A percentile compares a stretch with the other conserved stretches of the same genome.
phyloP scores from a whole-genome alignment of 92 coral and sea anemone species.

The Siderastrea siderea region DNA sequence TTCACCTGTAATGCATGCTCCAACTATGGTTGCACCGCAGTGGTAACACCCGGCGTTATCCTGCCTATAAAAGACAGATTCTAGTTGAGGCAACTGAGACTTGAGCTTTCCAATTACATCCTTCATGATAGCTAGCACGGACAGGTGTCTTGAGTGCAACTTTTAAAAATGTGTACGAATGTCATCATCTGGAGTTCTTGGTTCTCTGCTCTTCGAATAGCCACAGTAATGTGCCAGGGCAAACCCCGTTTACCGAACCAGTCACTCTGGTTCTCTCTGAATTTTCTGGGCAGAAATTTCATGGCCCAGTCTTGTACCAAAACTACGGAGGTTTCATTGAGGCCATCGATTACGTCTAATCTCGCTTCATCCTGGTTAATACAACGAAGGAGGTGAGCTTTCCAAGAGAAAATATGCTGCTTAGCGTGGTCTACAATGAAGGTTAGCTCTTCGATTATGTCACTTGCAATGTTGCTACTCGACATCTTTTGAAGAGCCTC shows the following conservation, averaged over 20 bases:
- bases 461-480: background rate
- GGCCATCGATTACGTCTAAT: conserved; percentile 25
- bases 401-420: conserved; percentile 17
- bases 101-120: conserved; percentile 73
- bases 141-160: conserved; percentile 74
- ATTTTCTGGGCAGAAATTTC: conserved; percentile 41
- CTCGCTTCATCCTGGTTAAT: conserved; percentile 46
- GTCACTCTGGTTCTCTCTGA: conserved; percentile 75
- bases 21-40: conserved; percentile 69
- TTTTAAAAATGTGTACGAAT: conserved; percentile 69
- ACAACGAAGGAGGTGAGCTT: conserved; percentile 42
- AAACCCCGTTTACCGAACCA: conserved; percentile 73
- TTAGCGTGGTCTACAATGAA: conserved; percentile 23
- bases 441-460: conserved; percentile 17
- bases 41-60: conserved; percentile 86
- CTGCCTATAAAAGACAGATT: conserved; percentile 63
- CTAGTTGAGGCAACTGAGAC: conserved; percentile 53
- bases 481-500: conserved; percentile 23
- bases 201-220: conserved; percentile 47
- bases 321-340: conserved; percentile 31
- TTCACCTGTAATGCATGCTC: too few relatives aligned
- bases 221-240: conserved; percentile 76
- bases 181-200: conserved; percentile 73
- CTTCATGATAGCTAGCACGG: conserved; percentile 65
- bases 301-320: conserved; percentile 55